Evolutionary conservation across 2,113 vertebrate genomes (phyloP).

Genomic region (Saccopteryx bilineata): DNA sequence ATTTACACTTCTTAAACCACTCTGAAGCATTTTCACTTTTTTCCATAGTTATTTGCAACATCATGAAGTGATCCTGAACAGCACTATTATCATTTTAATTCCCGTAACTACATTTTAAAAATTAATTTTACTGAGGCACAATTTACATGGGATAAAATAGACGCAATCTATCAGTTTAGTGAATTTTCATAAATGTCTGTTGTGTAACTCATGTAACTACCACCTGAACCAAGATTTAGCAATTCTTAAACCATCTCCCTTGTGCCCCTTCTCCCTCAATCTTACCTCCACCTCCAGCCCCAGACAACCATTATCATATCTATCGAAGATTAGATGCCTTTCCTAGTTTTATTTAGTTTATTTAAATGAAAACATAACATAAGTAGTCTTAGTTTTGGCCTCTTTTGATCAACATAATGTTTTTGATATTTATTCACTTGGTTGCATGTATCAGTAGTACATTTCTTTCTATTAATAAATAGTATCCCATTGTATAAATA

Average conservation of each 20-base stretch:
- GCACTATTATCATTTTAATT: not conserved
- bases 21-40: constrained; percentile 26
- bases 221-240: not conserved
- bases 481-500: not conserved
- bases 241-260: not conserved
- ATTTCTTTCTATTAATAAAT: not conserved
- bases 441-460: not conserved
- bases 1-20: constrained; percentile 7
- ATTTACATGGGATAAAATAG: constrained; percentile 50
- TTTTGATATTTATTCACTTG: not conserved
- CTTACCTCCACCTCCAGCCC: not conserved
- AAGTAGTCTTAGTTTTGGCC: not conserved
- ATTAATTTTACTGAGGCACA: not conserved
- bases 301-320: not conserved
- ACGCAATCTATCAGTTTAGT: not conserved
- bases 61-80: constrained; percentile 34
- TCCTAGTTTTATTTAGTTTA: not conserved
- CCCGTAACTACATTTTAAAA: constrained; percentile 19
- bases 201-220: not conserved
- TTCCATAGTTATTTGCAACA: constrained; percentile 13
- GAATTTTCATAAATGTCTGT: constrained; percentile 23
- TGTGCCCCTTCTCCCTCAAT: not conserved
- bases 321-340: not conserved
- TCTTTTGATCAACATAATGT: not conserved
- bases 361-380: not conserved